Evolutionary conservation across 2,888 invertebrate genomes (phyloP), one percentile per base, ranked within the genome.

Genomic region (Diloba caeruleocephala): DNA sequence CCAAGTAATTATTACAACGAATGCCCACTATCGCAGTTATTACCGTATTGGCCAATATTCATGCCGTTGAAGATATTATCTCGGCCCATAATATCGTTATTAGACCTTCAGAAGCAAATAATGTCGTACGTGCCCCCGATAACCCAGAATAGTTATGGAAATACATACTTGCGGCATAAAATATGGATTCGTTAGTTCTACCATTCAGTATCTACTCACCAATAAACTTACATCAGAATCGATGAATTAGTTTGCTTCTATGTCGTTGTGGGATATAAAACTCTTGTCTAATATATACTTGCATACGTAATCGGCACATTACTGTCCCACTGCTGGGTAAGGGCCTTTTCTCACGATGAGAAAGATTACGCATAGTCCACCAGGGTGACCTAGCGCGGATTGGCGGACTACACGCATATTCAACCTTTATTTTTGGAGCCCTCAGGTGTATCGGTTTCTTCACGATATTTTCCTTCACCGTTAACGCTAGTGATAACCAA

Each of bases 31-130:
- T 70, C 55, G 74, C 62, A 71, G 71, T 71, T 76, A 78, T 73
- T 52, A 42, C 57, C 55, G 41, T 70, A 73, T 76, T 79, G 80
- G 78, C 85, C 81, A 81, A 85, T 85, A 82, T 84, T 85, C 82
- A 78, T 81, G 74, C 72, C 71, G 61, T 73, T 76, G 66, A 54
- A 78, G 85, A 87, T 87, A 79, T 66, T 78, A 86, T 87, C 86
- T 71, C 37, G 57, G 52, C 55, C 58, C 44, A 60, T 69, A 69
- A 55, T 60, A 69, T 78, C 76, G 83, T 86, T 85, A 85, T 79
- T 82, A 81, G 67, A 76, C 77, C 76, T 75, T 78, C 76, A 73
- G 74, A 78, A 82, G 81, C 82, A 84, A 85, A 86, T 84, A 80
- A 85, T 76, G 55, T 45, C 49, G 61, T 76, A 85, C 81, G 83